These are phyloP conservation scores for Prolemur simus DNA, from an alignment of 2,113 vertebrate genomes.

Conservation along the genomic window DNA sequence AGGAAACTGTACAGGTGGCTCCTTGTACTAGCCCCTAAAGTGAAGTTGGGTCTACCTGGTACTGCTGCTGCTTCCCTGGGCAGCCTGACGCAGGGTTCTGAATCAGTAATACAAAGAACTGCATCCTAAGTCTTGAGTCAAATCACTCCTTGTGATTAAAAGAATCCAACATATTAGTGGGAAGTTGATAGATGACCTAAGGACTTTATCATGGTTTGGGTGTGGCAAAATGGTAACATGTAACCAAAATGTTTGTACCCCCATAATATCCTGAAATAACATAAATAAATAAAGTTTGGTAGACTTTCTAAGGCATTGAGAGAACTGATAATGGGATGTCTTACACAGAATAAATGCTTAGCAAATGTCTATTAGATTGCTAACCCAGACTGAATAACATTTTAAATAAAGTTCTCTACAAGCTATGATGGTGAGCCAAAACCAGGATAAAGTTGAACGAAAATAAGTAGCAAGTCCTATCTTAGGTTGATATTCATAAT, in stretches of 20 bases:
- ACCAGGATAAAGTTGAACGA: neutral
- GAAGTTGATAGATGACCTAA: neutral
- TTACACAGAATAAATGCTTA: neutral
- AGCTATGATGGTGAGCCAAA: neutral
- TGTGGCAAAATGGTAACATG: too few species aligned
- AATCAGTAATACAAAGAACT: constrained; percentile 41
- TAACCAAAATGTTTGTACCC: too few species aligned
- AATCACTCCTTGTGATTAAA: neutral
- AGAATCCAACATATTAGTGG: neutral
- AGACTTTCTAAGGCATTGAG: neutral
- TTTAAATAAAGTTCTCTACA: neutral
- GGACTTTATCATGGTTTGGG: neutral
- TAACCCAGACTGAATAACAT: neutral
- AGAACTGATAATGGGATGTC: neutral
- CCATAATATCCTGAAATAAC: too few species aligned
- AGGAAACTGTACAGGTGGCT: neutral
- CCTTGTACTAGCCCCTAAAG: neutral
- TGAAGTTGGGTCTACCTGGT: neutral
- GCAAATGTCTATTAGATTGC: neutral
- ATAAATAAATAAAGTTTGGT: neutral
- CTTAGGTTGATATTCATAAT: neutral
- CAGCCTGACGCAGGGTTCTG: neutral
- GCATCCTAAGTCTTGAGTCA: neutral
- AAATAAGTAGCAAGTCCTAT: neutral
- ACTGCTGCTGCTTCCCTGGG: neutral